These are phyloP conservation scores for Halictus ligatus DNA, from an alignment of 2,888 invertebrate species.

Conservation along the genomic window DNA sequence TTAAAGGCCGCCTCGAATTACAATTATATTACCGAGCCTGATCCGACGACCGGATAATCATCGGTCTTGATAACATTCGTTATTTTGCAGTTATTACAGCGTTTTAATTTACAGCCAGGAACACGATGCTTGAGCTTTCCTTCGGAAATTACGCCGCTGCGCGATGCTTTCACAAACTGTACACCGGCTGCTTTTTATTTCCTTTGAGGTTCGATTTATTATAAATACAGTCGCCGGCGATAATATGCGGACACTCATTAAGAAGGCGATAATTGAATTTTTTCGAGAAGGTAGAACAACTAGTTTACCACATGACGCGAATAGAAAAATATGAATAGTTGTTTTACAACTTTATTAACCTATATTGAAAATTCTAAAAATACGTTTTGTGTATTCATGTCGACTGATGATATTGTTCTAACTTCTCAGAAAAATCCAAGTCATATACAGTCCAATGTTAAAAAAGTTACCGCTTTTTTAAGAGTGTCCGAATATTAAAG, in stretches of 20 bases:
- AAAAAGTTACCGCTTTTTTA: too few relatives aligned
- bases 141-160: neutral
- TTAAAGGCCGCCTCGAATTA: conserved; percentile 13
- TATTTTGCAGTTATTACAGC: neutral
- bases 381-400: too few relatives aligned
- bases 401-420: too few relatives aligned
- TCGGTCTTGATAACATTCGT: conserved; percentile 9
- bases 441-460: too few relatives aligned
- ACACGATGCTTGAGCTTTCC: neutral
- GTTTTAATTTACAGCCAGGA: neutral
- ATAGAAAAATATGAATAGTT: too few relatives aligned
- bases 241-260: neutral
- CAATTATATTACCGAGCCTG: conserved; percentile 7
- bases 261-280: too few relatives aligned
- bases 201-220: neutral
- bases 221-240: too few relatives aligned
- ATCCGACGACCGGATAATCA: conserved; percentile 4
- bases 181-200: neutral
- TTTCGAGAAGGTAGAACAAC: neutral
- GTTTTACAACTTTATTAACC: too few relatives aligned
- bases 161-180: neutral
- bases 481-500: too few relatives aligned
- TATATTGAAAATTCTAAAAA: too few relatives aligned
- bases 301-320: too few relatives aligned
- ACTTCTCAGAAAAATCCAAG: too few relatives aligned